Base-by-base conservation (phyloP, 1,140 invertebrate species). In the Aphis gossypii region DNA sequence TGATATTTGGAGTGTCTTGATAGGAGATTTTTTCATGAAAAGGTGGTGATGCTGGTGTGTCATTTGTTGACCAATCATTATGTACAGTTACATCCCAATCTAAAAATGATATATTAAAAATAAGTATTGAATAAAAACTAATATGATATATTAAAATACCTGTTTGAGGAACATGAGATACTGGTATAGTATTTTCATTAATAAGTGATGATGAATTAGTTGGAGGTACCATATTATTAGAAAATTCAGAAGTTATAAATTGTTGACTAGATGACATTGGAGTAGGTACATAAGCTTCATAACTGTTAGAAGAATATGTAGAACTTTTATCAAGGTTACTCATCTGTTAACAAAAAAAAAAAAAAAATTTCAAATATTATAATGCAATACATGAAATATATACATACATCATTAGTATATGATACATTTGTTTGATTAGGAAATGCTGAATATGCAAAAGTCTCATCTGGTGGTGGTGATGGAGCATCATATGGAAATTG, bases 1-100 rank as follows among this genome's bases (percentile, higher is more conserved):
- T 96, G 94, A 97, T 97, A 94, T 97, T 96, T 5, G 97, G 95
- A 5, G 96, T 96, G 94, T 95, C 95, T 21, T 94, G 94, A 90
- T 96, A 96, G 93, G 95, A 95, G 86, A 95, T 48, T 94, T 97
- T 96, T 94, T 97, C 97, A 94, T 96, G 97, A 68, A 96, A 95
- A 1, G 97, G 96, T 8, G 97, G 97, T 90, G 97, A 97, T 94
- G 96, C 96, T 14, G 97, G 97, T 30, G 94, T 94, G 35, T 94
- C 94, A 90, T 94, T 86, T 90, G 38, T 84, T 30, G 68, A 84
- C 92, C 92, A 93, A 83, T 51, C 46, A 56, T 84, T 93, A 54
- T 86, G 20, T 21, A 86, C 14, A 56, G 48, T 25, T 82, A n/a
- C 68, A 41, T 93, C 48, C 92, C 92, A 93, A 93, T n/a, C 82